Percentiles rank a stretch among this genome's conserved stretches.
These are phyloP conservation scores for Halcyon badia DNA, from an alignment of 2,797 vertebrate genomes.

Conservation along the genomic window DNA sequence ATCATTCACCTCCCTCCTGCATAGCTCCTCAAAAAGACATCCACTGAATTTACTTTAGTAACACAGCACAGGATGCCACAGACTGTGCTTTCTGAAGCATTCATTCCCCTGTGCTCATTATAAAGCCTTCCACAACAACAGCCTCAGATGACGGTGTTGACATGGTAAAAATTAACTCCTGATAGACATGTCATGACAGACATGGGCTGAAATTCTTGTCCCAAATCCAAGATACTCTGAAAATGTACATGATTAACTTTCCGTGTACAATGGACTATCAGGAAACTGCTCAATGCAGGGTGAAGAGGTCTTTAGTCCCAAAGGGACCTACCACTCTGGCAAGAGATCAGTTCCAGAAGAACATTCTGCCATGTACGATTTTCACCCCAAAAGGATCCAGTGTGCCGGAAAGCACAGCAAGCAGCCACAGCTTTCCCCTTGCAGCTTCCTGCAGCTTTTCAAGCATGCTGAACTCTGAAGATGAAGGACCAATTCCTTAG, in stretches of 20 bases:
- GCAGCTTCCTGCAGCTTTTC: neutral
- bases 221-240: neutral
- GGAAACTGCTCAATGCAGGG: neutral
- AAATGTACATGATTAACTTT: neutral
- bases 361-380: rapidly evolving
- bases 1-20: neutral
- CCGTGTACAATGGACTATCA: neutral
- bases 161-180: neutral
- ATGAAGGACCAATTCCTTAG: neutral
- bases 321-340: neutral
- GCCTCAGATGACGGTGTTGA: neutral
- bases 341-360: neutral
- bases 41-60: neutral
- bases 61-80: neutral
- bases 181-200: neutral
- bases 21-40: neutral
- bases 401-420: neutral
- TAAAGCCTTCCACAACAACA: neutral
- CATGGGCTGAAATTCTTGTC: neutral
- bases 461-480: neutral
- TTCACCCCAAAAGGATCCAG: neutral
- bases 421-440: neutral
- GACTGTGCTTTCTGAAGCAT: neutral
- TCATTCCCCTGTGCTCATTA: neutral
- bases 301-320: neutral